Base-by-base conservation (phyloP, 2,888 invertebrate genomes). In the Pecten maximus region DNA sequence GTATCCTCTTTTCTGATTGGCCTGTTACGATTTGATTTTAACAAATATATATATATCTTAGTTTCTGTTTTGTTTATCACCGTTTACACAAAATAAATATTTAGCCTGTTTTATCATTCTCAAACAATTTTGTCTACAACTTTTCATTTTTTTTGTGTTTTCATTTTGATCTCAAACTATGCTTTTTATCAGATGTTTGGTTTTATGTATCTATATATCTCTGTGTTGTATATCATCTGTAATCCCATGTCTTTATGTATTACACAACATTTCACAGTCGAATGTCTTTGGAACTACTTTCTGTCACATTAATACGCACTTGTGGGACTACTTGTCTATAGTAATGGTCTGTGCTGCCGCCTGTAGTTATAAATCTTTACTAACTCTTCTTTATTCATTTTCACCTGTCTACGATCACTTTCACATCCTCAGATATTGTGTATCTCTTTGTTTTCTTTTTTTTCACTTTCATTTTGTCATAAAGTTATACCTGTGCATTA, bases 1-100 rank as follows among this genome's bases (percentile, higher is more conserved):
- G 74, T 74, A 74, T 74, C 74, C 74, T 74, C 74, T 74, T 74
- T 74, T 74, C 74, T 74, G 74, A 74, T 74, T 74, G 74, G 74
- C 74, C 74, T 74, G 74, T 74, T 74, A 74, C 74, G 23, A 74
- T 74, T 74, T 74, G 28, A 74, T 74, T 74, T 74, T 74, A 74
- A 74, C 74, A 74, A 35, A 74, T 74, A 74, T 74, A 54, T 54
- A 28, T 74, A 74, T 74, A 74, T 74, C 74, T 74, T 74, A 35
- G 74, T 74, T 74, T 74, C 35, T 74, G 19, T 60, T 74, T 74
- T 35, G 74, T 74, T 74, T 6, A 35, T 74, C 74, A 74, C 74
- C 35, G 28, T 28, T 74, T 74, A 74, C 74, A 74, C 28, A 74
- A 3, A 74, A 28, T 74, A 74, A 74, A n/a, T 74, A 35, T 74